Percentiles rank a stretch among this genome's conserved stretches.
phyloP scores from a whole-genome alignment of 2,888 invertebrate genomes.

The Trachelus tabidus region DNA sequence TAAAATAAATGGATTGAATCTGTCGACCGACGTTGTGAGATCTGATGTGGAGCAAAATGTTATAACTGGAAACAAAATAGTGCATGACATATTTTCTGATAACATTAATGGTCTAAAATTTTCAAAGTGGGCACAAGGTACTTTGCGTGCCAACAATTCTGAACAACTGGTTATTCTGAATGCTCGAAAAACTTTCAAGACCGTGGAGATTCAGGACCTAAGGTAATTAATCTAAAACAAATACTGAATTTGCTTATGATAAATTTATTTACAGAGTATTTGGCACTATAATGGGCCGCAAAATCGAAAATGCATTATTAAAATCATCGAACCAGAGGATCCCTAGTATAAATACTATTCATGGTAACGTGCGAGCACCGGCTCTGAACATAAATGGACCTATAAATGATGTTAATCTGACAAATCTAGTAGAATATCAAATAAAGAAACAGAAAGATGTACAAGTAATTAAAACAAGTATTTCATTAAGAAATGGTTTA shows the following conservation, averaged over 20 bases:
- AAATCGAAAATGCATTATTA: constrained; percentile 57
- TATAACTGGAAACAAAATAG: constrained; percentile 65
- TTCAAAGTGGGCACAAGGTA: constrained; percentile 65
- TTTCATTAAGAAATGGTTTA: constrained; percentile 37
- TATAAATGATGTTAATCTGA: constrained; percentile 47
- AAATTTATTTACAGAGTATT: constrained; percentile 52
- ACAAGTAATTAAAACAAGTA: constrained; percentile 38
- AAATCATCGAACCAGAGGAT: constrained; percentile 63
- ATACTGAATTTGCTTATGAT: constrained; percentile 16
- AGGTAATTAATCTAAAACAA: constrained; percentile 49
- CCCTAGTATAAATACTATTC: constrained; percentile 56
- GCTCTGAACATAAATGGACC: constrained; percentile 36
- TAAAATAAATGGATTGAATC: constrained; percentile 68
- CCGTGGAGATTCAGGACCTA: constrained; percentile 60
- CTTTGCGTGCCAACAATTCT: constrained; percentile 58
- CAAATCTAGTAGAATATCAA: constrained; percentile 31
- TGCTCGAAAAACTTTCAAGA: constrained; percentile 66
- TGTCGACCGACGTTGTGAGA: constrained; percentile 68
- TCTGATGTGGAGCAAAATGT: constrained; percentile 61
- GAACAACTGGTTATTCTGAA: constrained; percentile 61
- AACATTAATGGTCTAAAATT: constrained; percentile 67
- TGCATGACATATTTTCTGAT: constrained; percentile 59
- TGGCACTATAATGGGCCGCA: constrained; percentile 57
- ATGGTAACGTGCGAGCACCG: constrained; percentile 36
- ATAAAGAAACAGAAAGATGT: constrained; percentile 35